Evolutionary conservation across 2,888 invertebrate genomes (phyloP), one percentile per base, ranked within the genome.

Genomic region (Gastrophysa polygoni): DNA sequence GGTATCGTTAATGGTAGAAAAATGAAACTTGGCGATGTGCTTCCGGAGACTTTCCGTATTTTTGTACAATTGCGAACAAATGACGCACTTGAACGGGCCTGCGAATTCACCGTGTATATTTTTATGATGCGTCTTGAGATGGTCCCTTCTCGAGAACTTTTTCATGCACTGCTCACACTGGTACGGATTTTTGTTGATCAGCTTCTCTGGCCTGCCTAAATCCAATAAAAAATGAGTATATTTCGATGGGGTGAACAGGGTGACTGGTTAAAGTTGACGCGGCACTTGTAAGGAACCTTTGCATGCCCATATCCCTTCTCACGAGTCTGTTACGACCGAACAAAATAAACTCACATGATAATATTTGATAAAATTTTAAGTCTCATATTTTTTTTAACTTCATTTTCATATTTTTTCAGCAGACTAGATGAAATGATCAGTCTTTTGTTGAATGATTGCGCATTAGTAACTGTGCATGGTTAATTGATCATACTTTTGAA

Each of bases 51-150:
- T 83, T 66, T 82, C 82, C 6, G 81, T 77, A 68, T 83, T 83
- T 76, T 83, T 83, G 69, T 82, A 83, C 51, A 82, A 66, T 64
- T 82, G 83, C 47, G 79, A 76, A 68, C 83, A 83, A 56, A 82
- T 80, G 34, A 75, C 71, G 63, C 83, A 83, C 55, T 78, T 79
- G 68, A 83, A 82, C 10, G 83, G 83, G 11, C 83, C 83, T 2
- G 79, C 82, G 63, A 82, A 82, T 68, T 82, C 82, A 14, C 83
- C 83, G 66, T 83, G 83, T 56, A 82, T 81, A 67, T 83, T 83
- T 75, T 82, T 82, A 71, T 82, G 81, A 70, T 83, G 83, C 50
- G 82, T 82, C 58, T 81, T 72, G 57, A 83, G 76, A 64, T 83
- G 83, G 71, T 83, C 82, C 63, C 82, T 71, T 57, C 82, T 75